These are phyloP conservation scores for Drosophila austrosaltans DNA, from an alignment of 2,888 invertebrate genomes.

Conservation along the genomic window DNA sequence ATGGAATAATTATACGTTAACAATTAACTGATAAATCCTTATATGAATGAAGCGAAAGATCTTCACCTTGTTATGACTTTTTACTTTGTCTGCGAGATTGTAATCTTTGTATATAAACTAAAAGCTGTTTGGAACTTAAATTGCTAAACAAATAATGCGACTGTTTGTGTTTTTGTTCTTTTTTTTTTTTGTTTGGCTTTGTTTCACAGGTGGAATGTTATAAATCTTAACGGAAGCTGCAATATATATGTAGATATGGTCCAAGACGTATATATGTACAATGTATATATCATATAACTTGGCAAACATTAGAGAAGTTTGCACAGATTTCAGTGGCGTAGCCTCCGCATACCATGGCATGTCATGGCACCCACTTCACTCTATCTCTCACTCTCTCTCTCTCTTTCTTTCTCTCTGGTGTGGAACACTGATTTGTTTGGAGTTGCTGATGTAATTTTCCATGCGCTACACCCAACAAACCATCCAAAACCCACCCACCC, in stretches of 20 bases:
- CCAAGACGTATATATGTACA: neutral
- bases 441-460: slow-evolving; percentile 63
- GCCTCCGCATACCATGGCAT: slow-evolving; percentile 58
- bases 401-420: neutral
- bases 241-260: neutral
- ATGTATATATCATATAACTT: slow-evolving; percentile 49
- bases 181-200: slow-evolving; percentile 30
- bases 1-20: no score
- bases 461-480: slow-evolving; percentile 17
- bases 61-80: neutral
- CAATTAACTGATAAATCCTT: neutral
- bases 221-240: slow-evolving; percentile 42
- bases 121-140: slow-evolving; percentile 20
- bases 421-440: slow-evolving; percentile 12
- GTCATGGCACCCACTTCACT: slow-evolving; percentile 24
- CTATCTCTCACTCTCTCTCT: slow-evolving; percentile 32
- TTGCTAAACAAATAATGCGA: slow-evolving; percentile 49
- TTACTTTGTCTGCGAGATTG: neutral
- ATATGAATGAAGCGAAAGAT: neutral
- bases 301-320: slow-evolving; percentile 33
- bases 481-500: slow-evolving; percentile 19
- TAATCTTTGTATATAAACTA: neutral
- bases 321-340: slow-evolving; percentile 68
- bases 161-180: slow-evolving; percentile 32
- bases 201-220: slow-evolving; percentile 29